phyloP scores from a whole-genome alignment of 1,140 invertebrate species.

The Oedothorax gibbosus region DNA sequence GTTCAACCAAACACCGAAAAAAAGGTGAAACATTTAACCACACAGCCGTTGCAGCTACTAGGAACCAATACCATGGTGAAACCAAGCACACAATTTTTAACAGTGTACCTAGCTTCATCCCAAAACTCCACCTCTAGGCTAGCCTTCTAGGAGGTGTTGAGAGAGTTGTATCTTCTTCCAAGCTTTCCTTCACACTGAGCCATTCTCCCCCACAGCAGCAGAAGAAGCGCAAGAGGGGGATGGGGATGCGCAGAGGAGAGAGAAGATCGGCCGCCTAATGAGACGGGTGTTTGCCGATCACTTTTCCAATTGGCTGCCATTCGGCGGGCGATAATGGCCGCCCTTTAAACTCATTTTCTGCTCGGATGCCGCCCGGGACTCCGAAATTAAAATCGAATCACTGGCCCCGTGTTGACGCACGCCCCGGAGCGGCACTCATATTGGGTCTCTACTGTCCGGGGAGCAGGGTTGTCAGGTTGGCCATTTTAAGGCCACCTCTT shows the following conservation, averaged over 20 bases:
- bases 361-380: conserved; percentile 36
- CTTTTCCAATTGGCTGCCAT: conserved; percentile 62
- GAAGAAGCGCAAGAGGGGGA: not conserved
- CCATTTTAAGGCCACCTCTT: too few species aligned
- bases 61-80: too few species aligned
- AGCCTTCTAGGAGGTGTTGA: too few species aligned
- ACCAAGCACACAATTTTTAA: too few species aligned
- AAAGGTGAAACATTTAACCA: too few species aligned
- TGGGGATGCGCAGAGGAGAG: not conserved
- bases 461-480: too few species aligned
- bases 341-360: conserved; percentile 61
- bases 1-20: too few species aligned
- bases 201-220: not conserved
- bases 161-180: too few species aligned
- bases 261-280: conserved; percentile 51
- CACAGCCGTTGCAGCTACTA: too few species aligned
- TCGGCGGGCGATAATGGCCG: conserved; percentile 58
- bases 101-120: too few species aligned
- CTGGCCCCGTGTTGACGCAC: conserved; percentile 49
- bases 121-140: too few species aligned
- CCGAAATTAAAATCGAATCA: conserved; percentile 62
- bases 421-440: not conserved
- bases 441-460: too few species aligned
- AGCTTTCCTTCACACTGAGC: not conserved
- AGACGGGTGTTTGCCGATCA: conserved; percentile 61